Evolutionary conservation across 2,113 vertebrate species (phyloP), one percentile per base, ranked within the genome.

Genomic region (Anser cygnoides): DNA sequence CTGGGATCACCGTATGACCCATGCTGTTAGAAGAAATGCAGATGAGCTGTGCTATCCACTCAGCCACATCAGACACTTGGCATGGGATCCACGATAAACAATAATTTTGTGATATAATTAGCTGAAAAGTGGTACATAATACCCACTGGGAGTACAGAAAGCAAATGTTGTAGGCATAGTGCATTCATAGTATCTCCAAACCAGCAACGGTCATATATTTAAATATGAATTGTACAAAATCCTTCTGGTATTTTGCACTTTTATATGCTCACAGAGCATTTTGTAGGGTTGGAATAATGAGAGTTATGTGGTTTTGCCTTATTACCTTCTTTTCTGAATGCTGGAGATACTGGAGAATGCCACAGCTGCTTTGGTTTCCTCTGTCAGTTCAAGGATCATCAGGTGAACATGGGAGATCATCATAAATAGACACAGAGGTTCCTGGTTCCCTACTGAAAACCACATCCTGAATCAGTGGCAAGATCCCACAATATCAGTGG

Each of bases 31-130:
- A 79, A 50, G 70, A 62, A 54, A 90, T 11, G 21, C 49, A 92
- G 63, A 76, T 11, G 1, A 68, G n/a, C 7, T 5, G 1, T 41
- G 57, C 28, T 82, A 29, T 26, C 74, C 23, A 6, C 31, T 33
- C 26, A n/a, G 52, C 13, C 26, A 1, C 23, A 19, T 15, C 5
- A 2, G 43, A 31, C 15, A 39, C 10, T 0, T 73, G 46, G 17
- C 43, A 52, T 62, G 49, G 75, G 33, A 92, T 92, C 41, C 54
- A 83, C 54, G 39, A 87, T 10, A 41, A 84, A 28, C 52, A 81
- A 78, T 71, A 9, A 78, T 61, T 87, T 61, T 55, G 50, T 78
- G 52, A 77, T 67, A 39, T 20, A 29, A 44, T 39, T 61, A 94
- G 37, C 50, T 86, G 41, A 57, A 44, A 82, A 77, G 29, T 50